phyloP scores from a whole-genome alignment of 2,113 vertebrate genomes.

The Cheilinus undulatus region DNA sequence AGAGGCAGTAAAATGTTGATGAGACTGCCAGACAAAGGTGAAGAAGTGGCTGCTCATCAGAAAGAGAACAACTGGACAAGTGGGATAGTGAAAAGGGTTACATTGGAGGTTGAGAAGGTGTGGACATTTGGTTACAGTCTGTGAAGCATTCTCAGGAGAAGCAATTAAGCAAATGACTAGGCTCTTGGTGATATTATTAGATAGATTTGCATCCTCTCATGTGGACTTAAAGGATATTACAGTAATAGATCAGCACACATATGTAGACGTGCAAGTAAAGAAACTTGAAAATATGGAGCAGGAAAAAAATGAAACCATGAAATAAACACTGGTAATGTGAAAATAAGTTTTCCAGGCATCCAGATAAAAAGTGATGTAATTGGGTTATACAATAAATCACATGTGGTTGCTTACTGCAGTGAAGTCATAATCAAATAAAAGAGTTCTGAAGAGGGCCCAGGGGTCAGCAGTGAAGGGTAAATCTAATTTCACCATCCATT shows the following conservation, averaged over 20 bases:
- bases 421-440: conserved; percentile 53
- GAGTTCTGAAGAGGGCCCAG: conserved; percentile 10
- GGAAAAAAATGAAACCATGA: neutral
- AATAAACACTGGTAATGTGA: conserved; percentile 1
- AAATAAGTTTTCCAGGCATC: conserved; percentile 33
- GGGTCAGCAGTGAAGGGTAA: conserved; percentile 43
- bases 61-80: conserved; percentile 59
- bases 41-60: conserved; percentile 72
- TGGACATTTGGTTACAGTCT: conserved; percentile 29
- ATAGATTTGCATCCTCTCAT: conserved; percentile 13
- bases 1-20: conserved; percentile 60
- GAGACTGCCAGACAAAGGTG: conserved; percentile 56
- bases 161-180: conserved; percentile 20
- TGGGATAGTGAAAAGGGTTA: conserved; percentile 11
- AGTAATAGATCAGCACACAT: conserved; percentile 10
- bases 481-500: conserved; percentile 45
- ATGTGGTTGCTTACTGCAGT: conserved; percentile 32
- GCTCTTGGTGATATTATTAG: conserved; percentile 4
- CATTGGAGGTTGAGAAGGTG: conserved; percentile 18
- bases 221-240: conserved; percentile 1
- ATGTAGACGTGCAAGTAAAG: conserved; percentile 1
- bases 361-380: conserved; percentile 29
- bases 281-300: neutral
- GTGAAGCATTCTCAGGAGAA: conserved; percentile 13
- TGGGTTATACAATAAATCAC: conserved; percentile 45